Conservation (phyloP, 2,113 vertebrate genomes). For the Antigone vipio region DNA sequence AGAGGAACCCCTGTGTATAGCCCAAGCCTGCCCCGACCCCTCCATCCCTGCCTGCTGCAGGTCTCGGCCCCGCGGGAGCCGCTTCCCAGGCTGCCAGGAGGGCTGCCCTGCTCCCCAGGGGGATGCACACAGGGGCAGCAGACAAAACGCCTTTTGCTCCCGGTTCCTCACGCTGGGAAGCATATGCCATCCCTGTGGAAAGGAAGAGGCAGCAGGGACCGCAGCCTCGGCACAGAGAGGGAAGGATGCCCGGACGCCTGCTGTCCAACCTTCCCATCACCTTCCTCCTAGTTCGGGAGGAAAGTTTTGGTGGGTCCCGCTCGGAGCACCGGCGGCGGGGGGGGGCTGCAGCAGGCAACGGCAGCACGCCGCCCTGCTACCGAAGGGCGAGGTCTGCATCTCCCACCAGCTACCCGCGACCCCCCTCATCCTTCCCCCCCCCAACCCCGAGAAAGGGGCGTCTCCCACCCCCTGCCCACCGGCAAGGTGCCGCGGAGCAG, state of each 20-base stretch:
- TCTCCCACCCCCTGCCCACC: neutral
- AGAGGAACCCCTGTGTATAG: neutral
- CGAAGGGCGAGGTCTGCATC: neutral
- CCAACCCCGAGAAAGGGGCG: neutral
- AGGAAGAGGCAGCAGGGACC: neutral
- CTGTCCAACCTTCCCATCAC: neutral
- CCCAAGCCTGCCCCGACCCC: neutral
- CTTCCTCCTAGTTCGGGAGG: neutral
- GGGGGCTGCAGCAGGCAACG: neutral
- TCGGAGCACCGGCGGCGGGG: neutral
- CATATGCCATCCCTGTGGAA: neutral
- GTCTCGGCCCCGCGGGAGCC: neutral
- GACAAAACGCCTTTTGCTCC: neutral
- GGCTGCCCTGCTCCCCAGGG: neutral
- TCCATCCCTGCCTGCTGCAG: neutral
- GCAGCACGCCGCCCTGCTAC: neutral
- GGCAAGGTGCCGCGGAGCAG: neutral
- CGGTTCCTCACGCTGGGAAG: neutral
- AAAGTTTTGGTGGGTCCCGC: neutral
- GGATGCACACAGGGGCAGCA: neutral
- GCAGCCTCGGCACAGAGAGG: neutral
- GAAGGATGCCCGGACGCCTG: neutral
- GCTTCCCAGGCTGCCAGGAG: neutral
- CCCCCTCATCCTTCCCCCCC: neutral
- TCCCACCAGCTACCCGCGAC: neutral